Evolutionary conservation across 2,797 vertebrate species (phyloP).

Genomic region (Cynodonichthys magdalenae): DNA sequence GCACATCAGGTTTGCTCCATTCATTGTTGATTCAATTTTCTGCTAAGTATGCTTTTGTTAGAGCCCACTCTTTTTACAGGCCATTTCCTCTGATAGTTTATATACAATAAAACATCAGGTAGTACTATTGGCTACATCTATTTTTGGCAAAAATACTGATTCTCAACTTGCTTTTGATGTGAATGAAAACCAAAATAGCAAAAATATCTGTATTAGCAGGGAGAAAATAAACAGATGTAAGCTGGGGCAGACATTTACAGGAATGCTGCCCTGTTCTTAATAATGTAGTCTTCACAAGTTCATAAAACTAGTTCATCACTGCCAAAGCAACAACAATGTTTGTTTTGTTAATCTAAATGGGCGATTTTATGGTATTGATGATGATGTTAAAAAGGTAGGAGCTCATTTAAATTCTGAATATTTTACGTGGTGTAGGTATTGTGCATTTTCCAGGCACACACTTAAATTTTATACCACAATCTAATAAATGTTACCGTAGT

Average conservation of each 20-base stretch:
- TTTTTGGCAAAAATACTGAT: constrained; percentile 4
- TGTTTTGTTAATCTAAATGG: neutral
- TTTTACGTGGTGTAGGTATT: no score
- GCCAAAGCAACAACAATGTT: neutral
- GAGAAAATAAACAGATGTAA: constrained; percentile 1
- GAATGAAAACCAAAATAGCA: neutral
- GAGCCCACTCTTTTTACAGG: neutral
- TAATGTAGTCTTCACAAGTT: no score
- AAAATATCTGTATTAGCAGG: neutral
- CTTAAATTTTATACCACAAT: no score
- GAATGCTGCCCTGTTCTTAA: no score
- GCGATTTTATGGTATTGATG: neutral
- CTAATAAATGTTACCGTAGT: no score
- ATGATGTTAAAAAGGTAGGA: neutral
- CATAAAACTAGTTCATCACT: no score
- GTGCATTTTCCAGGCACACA: no score
- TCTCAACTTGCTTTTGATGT: neutral
- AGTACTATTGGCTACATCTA: neutral
- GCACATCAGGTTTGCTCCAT: neutral
- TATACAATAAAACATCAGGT: neutral
- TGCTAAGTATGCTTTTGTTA: no score
- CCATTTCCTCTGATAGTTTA: neutral
- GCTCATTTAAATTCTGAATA: no score
- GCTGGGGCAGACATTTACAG: no score
- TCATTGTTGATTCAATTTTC: neutral